A percentile compares a stretch with the other conserved stretches of the same genome.
These are phyloP conservation scores for Distichodus sexfasciatus DNA, from an alignment of 2,797 vertebrate species.

Conservation along the genomic window DNA sequence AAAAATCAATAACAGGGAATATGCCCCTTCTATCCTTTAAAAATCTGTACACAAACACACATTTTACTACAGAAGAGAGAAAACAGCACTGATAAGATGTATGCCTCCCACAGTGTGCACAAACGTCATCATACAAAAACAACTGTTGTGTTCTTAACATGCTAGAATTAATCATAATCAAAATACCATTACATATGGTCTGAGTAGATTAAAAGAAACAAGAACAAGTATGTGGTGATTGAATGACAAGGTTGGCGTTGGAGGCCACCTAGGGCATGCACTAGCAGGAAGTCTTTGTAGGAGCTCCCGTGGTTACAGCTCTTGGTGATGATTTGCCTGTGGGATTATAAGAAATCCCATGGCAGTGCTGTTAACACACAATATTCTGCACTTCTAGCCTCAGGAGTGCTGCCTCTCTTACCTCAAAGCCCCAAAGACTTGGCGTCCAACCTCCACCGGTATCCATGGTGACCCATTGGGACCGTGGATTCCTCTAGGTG, in stretches of 20 bases:
- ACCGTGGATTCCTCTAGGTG: constrained; percentile 64
- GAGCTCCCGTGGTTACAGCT: constrained; percentile 73
- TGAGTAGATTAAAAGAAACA: too few relatives aligned
- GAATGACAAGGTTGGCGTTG: constrained; percentile 31
- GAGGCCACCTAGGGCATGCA: constrained; percentile 44
- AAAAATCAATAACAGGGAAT: constrained; percentile 27
- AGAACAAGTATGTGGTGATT: constrained; percentile 13
- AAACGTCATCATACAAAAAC: too few relatives aligned
- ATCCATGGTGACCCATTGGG: constrained; percentile 60
- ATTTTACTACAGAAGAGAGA: not conserved
- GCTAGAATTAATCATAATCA: too few relatives aligned
- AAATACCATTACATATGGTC: too few relatives aligned
- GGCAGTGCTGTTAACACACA: constrained; percentile 62
- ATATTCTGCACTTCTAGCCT: constrained; percentile 46
- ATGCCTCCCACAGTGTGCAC: too few relatives aligned
- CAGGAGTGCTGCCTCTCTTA: constrained; percentile 42
- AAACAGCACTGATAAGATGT: not conserved
- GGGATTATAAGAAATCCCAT: constrained; percentile 61
- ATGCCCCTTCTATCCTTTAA: constrained; percentile 3
- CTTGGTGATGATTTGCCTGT: constrained; percentile 64
- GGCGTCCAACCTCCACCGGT: constrained; percentile 45
- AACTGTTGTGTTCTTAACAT: too few relatives aligned
- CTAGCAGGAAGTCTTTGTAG: constrained; percentile 54
- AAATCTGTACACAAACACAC: not conserved
- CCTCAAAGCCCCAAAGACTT: constrained; percentile 26